These are phyloP conservation scores for Eilema sororculum DNA, from an alignment of 2,888 invertebrate species.

Conservation along the genomic window DNA sequence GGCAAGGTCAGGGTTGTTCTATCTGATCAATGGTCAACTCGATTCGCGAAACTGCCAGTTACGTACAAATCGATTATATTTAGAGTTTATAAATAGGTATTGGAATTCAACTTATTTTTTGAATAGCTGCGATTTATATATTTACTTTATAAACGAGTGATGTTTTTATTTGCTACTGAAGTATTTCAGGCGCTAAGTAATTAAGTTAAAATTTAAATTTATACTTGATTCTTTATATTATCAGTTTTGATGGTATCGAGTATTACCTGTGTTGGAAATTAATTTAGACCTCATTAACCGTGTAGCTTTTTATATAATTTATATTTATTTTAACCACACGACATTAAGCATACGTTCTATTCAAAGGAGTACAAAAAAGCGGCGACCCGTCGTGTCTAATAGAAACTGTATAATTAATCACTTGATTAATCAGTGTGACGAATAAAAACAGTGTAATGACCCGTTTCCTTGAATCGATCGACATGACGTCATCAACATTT, in stretches of 20 bases:
- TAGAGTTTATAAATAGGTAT: constrained; percentile 48
- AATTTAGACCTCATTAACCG: constrained; percentile 40
- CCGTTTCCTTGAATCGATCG: constrained; percentile 85
- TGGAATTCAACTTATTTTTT: constrained; percentile 21
- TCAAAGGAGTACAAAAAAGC: constrained; percentile 67
- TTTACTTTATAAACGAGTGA: neutral
- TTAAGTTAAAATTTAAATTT: neutral
- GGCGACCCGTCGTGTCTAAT: constrained; percentile 72
- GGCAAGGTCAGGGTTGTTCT: constrained; percentile 85
- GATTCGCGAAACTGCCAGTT: constrained; percentile 68
- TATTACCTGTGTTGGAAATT: constrained; percentile 31
- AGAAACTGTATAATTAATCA: constrained; percentile 85
- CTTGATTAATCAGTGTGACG: constrained; percentile 86
- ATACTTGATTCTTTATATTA: neutral
- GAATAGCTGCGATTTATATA: neutral
- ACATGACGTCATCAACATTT: constrained; percentile 82
- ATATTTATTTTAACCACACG: constrained; percentile 53
- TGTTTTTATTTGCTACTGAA: constrained; percentile 2
- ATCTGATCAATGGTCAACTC: constrained; percentile 84
- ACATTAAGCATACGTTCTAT: constrained; percentile 56
- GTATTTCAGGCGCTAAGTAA: constrained; percentile 6
- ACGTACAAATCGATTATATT: constrained; percentile 62
- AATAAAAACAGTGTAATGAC: constrained; percentile 87
- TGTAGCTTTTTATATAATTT: constrained; percentile 35
- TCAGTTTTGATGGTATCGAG: constrained; percentile 20